Conservation (phyloP, 2,113 vertebrate genomes). For the cattle (Bos taurus) region DNA sequence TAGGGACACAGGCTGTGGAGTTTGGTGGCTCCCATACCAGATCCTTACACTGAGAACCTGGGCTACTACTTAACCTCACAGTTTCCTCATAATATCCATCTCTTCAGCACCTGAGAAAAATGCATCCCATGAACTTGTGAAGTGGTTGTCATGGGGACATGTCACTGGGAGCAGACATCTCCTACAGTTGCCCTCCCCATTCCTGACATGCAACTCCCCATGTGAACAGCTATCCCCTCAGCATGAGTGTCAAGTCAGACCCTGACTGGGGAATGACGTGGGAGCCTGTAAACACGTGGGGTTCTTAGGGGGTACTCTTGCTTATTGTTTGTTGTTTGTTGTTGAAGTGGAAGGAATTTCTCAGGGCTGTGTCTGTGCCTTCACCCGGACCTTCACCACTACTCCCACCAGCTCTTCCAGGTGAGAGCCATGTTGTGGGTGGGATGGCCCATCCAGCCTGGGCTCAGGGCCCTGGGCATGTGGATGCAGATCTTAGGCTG, state of each 20-base stretch:
- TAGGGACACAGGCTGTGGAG: too few species aligned
- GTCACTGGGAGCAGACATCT: background rate
- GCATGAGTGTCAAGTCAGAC: background rate
- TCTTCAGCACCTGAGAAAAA: background rate
- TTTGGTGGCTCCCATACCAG: background rate
- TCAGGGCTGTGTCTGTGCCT: conserved; percentile 82
- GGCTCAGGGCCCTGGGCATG: background rate
- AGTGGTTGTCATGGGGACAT: background rate
- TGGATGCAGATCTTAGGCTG: background rate
- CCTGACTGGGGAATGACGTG: background rate
- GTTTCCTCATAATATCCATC: background rate
- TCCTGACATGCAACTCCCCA: background rate
- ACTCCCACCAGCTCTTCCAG: conserved; percentile 81
- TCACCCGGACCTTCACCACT: conserved; percentile 86
- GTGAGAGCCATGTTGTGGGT: background rate
- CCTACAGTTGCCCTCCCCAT: background rate
- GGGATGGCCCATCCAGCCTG: background rate
- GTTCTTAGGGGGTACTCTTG: background rate
- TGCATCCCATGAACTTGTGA: background rate
- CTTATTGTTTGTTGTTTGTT: background rate
- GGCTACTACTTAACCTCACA: background rate
- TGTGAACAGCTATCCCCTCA: background rate
- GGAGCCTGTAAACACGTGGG: background rate
- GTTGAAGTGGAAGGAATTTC: conserved; percentile 82
- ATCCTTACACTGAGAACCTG: background rate